These are phyloP conservation scores for Girardinichthys multiradiatus DNA, from an alignment of 2,113 vertebrate genomes.

Conservation along the genomic window DNA sequence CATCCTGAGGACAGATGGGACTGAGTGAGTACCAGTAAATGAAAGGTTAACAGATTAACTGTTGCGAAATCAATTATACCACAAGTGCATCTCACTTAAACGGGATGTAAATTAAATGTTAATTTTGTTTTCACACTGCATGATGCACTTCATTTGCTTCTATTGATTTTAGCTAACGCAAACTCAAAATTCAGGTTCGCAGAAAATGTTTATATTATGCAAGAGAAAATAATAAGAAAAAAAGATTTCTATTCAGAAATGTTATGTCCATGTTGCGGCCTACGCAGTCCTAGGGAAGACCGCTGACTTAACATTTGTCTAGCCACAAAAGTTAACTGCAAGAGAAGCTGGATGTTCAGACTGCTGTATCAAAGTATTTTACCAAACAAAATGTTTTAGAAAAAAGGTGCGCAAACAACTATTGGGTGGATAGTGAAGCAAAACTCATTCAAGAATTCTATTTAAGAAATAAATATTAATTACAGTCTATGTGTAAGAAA, in stretches of 20 bases:
- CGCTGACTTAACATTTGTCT: no score
- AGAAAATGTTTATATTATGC: neutral
- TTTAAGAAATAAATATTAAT: no score
- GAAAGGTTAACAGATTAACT: neutral
- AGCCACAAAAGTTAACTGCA: neutral
- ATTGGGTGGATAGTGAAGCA: no score
- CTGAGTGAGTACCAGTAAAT: conserved; percentile 25
- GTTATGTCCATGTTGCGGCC: neutral
- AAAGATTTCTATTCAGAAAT: neutral
- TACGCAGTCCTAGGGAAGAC: no score
- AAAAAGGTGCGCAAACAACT: neutral
- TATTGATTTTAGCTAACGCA: no score
- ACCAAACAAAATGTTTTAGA: neutral
- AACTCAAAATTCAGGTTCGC: no score
- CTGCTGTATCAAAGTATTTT: neutral
- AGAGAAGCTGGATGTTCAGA: neutral
- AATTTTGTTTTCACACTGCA: no score
- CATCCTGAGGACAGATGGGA: conserved; percentile 76
- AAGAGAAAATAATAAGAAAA: no score
- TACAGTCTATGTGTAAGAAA: no score
- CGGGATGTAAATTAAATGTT: no score
- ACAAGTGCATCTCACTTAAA: neutral
- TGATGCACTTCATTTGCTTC: no score
- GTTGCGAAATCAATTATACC: neutral
- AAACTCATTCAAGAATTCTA: no score